phyloP scores from a whole-genome alignment of 2,888 invertebrate species.

The Synanthedon vespiformis region DNA sequence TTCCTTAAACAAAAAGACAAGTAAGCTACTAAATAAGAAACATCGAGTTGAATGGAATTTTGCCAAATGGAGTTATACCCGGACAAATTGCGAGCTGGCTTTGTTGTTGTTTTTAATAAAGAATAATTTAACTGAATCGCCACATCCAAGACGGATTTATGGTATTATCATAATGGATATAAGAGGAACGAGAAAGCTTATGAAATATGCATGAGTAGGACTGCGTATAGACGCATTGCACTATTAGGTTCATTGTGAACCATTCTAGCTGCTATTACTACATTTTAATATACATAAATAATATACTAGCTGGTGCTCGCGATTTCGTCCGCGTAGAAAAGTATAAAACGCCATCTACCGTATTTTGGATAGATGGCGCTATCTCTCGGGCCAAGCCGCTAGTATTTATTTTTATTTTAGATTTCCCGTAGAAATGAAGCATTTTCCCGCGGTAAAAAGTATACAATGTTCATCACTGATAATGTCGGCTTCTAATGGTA shows the following conservation, averaged over 20 bases:
- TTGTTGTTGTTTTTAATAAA: conserved; percentile 5
- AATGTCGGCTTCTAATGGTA: too few relatives aligned
- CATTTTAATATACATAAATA: too few relatives aligned
- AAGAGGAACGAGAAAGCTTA: background rate
- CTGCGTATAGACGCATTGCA: background rate
- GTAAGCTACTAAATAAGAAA: background rate
- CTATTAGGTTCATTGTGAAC: background rate
- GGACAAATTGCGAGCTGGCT: conserved; percentile 6
- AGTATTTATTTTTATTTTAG: too few relatives aligned
- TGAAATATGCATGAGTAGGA: background rate
- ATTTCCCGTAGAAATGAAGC: too few relatives aligned
- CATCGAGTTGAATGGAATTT: conserved; percentile 5
- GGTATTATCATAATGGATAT: conserved; percentile 6
- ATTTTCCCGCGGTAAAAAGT: too few relatives aligned
- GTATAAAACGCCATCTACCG: too few relatives aligned
- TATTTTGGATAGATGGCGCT: too few relatives aligned
- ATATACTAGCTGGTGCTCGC: too few relatives aligned
- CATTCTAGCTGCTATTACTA: too few relatives aligned
- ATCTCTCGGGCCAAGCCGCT: too few relatives aligned
- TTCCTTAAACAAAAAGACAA: background rate
- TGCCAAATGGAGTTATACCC: conserved; percentile 21
- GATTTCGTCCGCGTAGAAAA: too few relatives aligned
- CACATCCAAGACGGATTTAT: conserved; percentile 4
- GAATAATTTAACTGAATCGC: conserved; percentile 4
- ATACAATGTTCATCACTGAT: too few relatives aligned